Base-by-base conservation (phyloP, 2,113 vertebrate genomes). In the Cryptotis parvus region DNA sequence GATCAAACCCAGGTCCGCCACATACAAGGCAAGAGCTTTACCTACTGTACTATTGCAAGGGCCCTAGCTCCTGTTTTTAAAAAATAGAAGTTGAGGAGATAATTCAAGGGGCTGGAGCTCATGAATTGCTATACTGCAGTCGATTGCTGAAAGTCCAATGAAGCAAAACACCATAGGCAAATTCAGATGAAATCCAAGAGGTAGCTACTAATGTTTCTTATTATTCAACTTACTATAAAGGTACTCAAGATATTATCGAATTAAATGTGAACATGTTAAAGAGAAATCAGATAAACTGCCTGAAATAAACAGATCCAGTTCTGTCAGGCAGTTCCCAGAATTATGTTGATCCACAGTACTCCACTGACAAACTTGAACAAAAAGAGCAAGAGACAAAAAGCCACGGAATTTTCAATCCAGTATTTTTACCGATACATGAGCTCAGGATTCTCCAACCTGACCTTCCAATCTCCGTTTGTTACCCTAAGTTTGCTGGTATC, bases 181-280 rank as follows among this genome's bases (percentile, higher is more conserved):
- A 81, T 82, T 49, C 20, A 85, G 37, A 61, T 35, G 39, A 55
- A 84, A 87, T 11, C 14, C 3, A 66, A 65, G n/a, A 81, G 10
- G 24, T 18, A 66, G 69, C 69, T 26, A 83, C 22, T 33, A 79
- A 22, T 35, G 33, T 55, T 55, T 84, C 37, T 43, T 52, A 94
- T 66, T 5, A 77, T 84, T 27, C 63, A 22, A 77, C 74, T 78
- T 55, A 70, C 22, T 65, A 81, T 8, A 86, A 74, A 85, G 39
- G 14, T 69, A 85, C 7, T 22, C 27, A 80, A 93, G 41, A 91
- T 86, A 70, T 61, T 9, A 80, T 83, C 68, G 79, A 91, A 89
- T 37, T 61, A 24, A 87, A 95, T 6, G 16, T 80, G 41, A 92
- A 72, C 35, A 31, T 41, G 27, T 77, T 45, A 65, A 83, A 89